Evolutionary conservation across 2,797 vertebrate species (phyloP).

Genomic region (Bucorvus abyssinicus): DNA sequence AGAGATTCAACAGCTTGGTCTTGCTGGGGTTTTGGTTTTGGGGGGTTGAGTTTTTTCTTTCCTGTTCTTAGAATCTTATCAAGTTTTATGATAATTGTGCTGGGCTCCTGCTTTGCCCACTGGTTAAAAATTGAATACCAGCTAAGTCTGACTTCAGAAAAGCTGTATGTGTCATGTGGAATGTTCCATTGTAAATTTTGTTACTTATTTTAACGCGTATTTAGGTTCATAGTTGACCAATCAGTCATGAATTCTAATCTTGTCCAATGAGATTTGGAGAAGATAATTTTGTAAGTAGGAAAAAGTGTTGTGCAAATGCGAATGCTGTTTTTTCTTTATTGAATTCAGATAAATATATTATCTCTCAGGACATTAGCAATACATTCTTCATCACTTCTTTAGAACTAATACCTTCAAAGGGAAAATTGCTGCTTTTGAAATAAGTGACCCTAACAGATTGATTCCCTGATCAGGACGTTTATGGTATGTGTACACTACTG

Average conservation of each 20-base stretch:
- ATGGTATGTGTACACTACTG: not conserved
- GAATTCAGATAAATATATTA: not conserved
- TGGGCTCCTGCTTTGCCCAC: not conserved
- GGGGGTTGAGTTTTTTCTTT: not conserved
- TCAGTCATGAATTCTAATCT: not conserved
- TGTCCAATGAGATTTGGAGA: not conserved
- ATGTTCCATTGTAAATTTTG: not conserved
- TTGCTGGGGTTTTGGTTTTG: not conserved
- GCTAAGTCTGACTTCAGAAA: not conserved
- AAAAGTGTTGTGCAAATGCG: not conserved
- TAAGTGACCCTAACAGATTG: not conserved
- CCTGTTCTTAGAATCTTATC: not conserved
- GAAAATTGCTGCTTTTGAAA: not conserved
- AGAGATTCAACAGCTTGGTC: not conserved
- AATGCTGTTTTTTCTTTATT: not conserved
- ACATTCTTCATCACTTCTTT: not conserved
- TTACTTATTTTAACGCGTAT: not conserved
- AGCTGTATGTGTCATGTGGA: not conserved
- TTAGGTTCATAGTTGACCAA: not conserved
- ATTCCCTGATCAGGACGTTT: not conserved
- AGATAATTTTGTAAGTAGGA: not conserved
- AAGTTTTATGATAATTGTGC: not conserved
- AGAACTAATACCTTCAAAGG: not conserved
- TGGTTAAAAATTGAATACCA: not conserved
- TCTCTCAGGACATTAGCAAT: not conserved